Evolutionary conservation across 1,140 invertebrate species (phyloP), one percentile per base, ranked within the genome.

Genomic region (Drosophila ohnishii): DNA sequence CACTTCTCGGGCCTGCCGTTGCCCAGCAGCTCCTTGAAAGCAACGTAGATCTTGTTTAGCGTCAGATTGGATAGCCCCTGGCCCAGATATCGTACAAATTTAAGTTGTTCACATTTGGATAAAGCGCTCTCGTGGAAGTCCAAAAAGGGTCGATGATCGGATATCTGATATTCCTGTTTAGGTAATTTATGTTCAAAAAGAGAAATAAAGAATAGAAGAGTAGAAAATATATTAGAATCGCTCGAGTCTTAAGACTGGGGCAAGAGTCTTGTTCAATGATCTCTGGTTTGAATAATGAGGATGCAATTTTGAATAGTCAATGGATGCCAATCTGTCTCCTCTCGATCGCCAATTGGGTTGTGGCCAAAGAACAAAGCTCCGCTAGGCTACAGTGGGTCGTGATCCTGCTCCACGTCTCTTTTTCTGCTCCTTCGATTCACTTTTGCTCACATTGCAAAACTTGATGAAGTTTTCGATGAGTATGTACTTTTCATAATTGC

Each of bases 91-190:
- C 90, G 87, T 82, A 91, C 86, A 90, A 92, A 92, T 84, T 92
- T 92, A 79, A 92, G 80, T 74, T 91, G 89, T 59, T 92, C 91
- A 90, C 80, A 87, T 80, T 91, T 92, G 77, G 90, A 89, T 90
- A 92, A 76, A 78, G 90, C 90, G 79, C 90, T 91, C 90, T 91
- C 90, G 90, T 91, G 90, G 87, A 91, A 91, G 86, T 91, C 90
- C 90, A 91, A 90, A 91, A 91, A 91, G 88, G 90, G 90, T 90
- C 90, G 80, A 91, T 91, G 90, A 91, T 91, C 90, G 87, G 90
- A 87, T 81, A 91, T 90, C 88, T 91, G 90, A 91, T 91, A 91
- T 90, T 91, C 90, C 90, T 91, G 55, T 37, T 22, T 44, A n/a
- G 10, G 10, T 13, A 55, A 28, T 14, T 55, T 19, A 25, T 37